Evolutionary conservation across 92 coral and sea anemone genomes (phyloP).

Genomic region (Pocillopora meandrina): DNA sequence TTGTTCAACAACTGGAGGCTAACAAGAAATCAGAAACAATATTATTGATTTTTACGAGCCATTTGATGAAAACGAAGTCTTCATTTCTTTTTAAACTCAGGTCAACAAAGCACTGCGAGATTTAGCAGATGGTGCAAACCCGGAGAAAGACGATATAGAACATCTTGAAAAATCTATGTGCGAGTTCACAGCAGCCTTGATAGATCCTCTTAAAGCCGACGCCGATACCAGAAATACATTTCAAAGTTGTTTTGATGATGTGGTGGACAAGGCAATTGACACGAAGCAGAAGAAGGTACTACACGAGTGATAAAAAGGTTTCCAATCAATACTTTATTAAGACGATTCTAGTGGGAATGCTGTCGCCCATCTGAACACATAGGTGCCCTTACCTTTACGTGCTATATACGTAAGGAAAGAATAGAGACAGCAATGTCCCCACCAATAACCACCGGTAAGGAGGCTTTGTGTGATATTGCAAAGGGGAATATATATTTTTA

Average conservation of each 20-base stretch:
- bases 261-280: conserved; percentile 17
- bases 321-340: not conserved
- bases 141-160: conserved; percentile 16
- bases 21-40: too few species aligned
- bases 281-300: conserved; percentile 32
- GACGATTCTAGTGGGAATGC: too few species aligned
- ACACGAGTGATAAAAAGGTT: not conserved
- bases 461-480: too few species aligned
- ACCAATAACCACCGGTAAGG: too few species aligned
- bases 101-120: not conserved
- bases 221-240: conserved; percentile 14
- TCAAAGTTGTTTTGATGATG: conserved; percentile 9
- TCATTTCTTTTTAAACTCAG: not conserved
- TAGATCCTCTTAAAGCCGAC: conserved; percentile 17
- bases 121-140: not conserved
- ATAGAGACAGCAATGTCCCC: too few species aligned
- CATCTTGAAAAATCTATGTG: not conserved
- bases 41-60: too few species aligned
- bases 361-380: too few species aligned
- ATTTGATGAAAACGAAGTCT: too few species aligned
- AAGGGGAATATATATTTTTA: too few species aligned
- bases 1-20: too few species aligned
- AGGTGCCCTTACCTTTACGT: too few species aligned
- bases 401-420: too few species aligned
- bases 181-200: conserved; percentile 7